Base-by-base conservation (phyloP, 2,888 invertebrate species). In the Frankliniella intonsa region DNA sequence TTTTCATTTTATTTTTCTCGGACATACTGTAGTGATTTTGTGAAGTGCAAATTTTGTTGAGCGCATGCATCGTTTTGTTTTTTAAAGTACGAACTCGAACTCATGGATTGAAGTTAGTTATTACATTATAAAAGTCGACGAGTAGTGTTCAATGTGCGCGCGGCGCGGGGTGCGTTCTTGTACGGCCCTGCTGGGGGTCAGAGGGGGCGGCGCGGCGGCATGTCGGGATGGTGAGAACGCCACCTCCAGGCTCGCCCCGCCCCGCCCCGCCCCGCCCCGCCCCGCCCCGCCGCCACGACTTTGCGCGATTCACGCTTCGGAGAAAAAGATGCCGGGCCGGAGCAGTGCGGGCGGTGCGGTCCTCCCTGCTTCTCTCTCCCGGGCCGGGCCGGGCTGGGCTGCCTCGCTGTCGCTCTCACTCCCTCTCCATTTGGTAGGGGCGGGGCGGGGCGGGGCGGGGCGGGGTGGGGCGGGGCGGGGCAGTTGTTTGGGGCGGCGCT, bases 221-320 rank as follows among this genome's bases (percentile, higher is more conserved):
- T 38, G 38, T 38, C 55, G 55, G 8, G 14, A 17, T 17, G 55
- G 55, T 11, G 55, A 11, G 55, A 17, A 17, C 55, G 55, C 55
- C 14, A 14, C 62, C 62, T 12, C 62, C 11, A 17, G 14, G 62
- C 19, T n/a, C 62, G 11, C 62, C 62, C 2, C 38, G 38, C 38
- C 38, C 38, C 38, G 38, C 38, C 38, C 38, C 38, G 38, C 38
- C 38, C 38, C 38, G 38, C 38, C 38, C 38, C 38, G 38, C 38
- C 38, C 38, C 38, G 38, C 38, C 38, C 62, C 11, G 62, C 55
- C 55, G 62, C 62, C 62, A 14, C 62, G 62, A 62, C 62, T 19
- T 76, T 76, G 69, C 38, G 38, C 69, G 25, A 76, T 76, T 76
- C 69, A 76, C 69, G 69, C 69, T 76, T 76, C 69, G 69, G 69